These are phyloP conservation scores for Sceloporus undulatus DNA, from an alignment of 2,113 vertebrate species.

Conservation along the genomic window DNA sequence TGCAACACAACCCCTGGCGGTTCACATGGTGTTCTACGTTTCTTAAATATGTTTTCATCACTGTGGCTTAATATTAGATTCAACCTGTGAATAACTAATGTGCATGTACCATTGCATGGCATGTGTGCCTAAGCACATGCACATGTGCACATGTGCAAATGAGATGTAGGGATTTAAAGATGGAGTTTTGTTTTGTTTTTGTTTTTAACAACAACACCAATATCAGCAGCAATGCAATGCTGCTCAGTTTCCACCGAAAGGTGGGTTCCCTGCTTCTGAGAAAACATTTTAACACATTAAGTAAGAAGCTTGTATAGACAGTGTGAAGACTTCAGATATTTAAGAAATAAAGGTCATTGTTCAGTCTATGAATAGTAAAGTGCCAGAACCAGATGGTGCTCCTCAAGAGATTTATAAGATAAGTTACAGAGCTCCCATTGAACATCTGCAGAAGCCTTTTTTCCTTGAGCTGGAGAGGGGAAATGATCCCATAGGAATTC, in stretches of 20 bases:
- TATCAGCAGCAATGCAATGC: neutral
- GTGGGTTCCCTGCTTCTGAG: neutral
- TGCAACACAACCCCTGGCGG: too few species aligned
- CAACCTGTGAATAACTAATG: neutral
- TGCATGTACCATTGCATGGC: neutral
- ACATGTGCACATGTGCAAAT: neutral
- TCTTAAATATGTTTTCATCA: neutral
- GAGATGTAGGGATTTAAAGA: neutral
- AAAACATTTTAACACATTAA: neutral
- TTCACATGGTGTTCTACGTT: too few species aligned
- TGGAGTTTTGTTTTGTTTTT: too few species aligned
- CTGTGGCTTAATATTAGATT: neutral
- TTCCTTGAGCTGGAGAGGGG: constrained; percentile 17
- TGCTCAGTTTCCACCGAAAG: neutral
- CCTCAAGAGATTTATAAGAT: constrained; percentile 30
- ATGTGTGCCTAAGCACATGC: neutral
- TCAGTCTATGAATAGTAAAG: constrained; percentile 28
- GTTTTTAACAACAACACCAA: neutral
- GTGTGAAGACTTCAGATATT: neutral
- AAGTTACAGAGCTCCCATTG: constrained; percentile 22
- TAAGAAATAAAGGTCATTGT: constrained; percentile 28
- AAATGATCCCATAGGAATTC: constrained; percentile 26
- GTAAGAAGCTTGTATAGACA: neutral
- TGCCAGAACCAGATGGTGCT: constrained; percentile 29
- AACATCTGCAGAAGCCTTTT: constrained; percentile 34